Percentiles rank a stretch among this genome's conserved stretches.
Evolutionary conservation across 2,113 vertebrate genomes (phyloP).

Genomic region (Pelusios castaneus): DNA sequence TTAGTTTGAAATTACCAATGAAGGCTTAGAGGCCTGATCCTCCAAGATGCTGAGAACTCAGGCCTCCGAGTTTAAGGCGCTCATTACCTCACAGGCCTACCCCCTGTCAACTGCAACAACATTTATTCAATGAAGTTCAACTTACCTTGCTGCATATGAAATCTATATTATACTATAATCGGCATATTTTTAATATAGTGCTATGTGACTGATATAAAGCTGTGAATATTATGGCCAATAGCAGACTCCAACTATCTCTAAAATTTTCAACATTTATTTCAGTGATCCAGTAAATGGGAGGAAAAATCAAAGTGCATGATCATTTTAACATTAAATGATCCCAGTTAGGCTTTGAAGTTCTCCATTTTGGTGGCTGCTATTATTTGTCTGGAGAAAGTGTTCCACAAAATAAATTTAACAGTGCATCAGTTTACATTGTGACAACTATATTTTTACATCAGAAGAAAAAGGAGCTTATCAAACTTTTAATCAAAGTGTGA

Average conservation of each 20-base stretch:
- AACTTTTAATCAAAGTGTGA: background rate
- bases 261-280: background rate
- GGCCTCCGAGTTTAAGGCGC: fast-evolving
- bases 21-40: background rate
- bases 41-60: background rate
- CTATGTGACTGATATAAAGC: background rate
- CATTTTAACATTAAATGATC: background rate
- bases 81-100: background rate
- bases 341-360: background rate
- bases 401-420: background rate
- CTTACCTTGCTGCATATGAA: background rate
- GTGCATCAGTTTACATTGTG: background rate
- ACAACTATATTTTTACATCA: background rate
- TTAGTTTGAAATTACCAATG: background rate
- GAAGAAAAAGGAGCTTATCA: background rate
- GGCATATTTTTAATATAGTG: background rate
- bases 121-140: background rate
- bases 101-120: background rate
- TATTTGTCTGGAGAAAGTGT: background rate
- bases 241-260: background rate
- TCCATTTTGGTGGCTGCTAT: background rate
- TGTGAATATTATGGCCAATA: background rate
- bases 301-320: background rate
- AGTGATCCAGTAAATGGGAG: conserved; percentile 25
- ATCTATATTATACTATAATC: too few relatives aligned